phyloP scores from a whole-genome alignment of 2,797 vertebrate genomes.

The Luscinia megarhynchos region DNA sequence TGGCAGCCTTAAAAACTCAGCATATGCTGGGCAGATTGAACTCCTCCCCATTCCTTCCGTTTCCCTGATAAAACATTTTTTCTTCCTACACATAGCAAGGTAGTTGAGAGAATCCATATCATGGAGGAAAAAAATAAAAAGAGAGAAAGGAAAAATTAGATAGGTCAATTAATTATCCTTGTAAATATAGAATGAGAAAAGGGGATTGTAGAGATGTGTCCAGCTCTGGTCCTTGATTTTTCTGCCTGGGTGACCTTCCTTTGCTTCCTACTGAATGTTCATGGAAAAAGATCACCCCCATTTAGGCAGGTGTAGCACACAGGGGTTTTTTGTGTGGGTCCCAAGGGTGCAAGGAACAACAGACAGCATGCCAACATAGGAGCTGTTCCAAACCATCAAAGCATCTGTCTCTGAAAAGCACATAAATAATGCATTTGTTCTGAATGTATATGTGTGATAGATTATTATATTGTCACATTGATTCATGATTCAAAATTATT shows the following conservation, averaged over 20 bases:
- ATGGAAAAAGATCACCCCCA: background rate
- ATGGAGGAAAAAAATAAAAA: background rate
- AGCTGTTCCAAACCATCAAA: background rate
- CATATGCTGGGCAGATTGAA: background rate
- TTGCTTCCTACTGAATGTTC: background rate
- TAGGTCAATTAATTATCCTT: background rate
- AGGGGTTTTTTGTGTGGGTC: background rate
- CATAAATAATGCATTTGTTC: background rate
- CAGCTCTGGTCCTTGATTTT: background rate
- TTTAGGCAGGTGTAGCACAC: background rate
- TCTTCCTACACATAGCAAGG: background rate
- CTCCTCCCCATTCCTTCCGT: background rate
- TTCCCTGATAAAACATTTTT: background rate
- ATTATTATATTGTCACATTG: constrained; percentile 27
- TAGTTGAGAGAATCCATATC: background rate
- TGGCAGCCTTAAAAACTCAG: background rate
- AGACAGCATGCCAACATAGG: background rate
- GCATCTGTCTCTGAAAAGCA: background rate
- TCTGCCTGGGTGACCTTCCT: background rate
- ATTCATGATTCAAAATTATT: constrained; percentile 24
- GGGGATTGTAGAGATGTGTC: background rate
- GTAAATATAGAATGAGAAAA: background rate
- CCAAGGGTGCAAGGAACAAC: background rate
- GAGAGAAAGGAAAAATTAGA: background rate
- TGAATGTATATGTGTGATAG: background rate